Evolutionary conservation across 2,797 vertebrate species (phyloP), one percentile per base, ranked within the genome.

Genomic region (Onychomys torridus): DNA sequence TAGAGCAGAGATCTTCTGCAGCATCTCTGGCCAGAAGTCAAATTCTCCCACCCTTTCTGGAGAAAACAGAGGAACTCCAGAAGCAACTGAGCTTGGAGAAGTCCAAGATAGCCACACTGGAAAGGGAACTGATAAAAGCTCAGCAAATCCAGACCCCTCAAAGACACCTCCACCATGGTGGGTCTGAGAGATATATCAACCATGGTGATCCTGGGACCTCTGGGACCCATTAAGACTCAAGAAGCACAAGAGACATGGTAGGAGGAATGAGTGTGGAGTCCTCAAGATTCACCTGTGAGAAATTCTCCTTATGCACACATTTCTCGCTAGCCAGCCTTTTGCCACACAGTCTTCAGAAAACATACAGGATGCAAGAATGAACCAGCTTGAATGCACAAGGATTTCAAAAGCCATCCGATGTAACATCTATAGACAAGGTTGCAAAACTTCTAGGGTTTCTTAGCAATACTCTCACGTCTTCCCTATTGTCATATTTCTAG

Each of bases 11-110:
- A 52, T 99, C 99, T 1, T 99, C 99, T 71, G 99, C 99, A 40
- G 98, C 98, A 71, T 99, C 98, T 76, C 98, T 99, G 90, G 99
- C 99, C 95, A 99, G 98, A 52, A 99, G 99, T 95, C 97, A 98
- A 0, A 79, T 99, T 88, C 98, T 99, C 67, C 86, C 98, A 75
- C 99, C 99, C 37, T 99, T 98, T 5, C 75, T 98, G 6, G 98
- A 98, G 75, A 99, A 98, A 96, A 99, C 99, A 21, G 98, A 99
- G 95, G 98, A 99, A 97, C 99, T 99, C 57, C 99, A 99, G 91
- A 98, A 98, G 97, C 99, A 99, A 96, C 99, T 99, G 9, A 99
- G 99, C 16, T 98, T 99, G 89, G 99, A 99, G 97, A 99, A 99
- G 97, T 99, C 99, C 98, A 99, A 99, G 98, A 99, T 99, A 0